Evolutionary conservation across 53 echinoderm and acorn worm species (phyloP), one percentile per base, ranked within the genome.

Genomic region (Temnopleurus reevesii): DNA sequence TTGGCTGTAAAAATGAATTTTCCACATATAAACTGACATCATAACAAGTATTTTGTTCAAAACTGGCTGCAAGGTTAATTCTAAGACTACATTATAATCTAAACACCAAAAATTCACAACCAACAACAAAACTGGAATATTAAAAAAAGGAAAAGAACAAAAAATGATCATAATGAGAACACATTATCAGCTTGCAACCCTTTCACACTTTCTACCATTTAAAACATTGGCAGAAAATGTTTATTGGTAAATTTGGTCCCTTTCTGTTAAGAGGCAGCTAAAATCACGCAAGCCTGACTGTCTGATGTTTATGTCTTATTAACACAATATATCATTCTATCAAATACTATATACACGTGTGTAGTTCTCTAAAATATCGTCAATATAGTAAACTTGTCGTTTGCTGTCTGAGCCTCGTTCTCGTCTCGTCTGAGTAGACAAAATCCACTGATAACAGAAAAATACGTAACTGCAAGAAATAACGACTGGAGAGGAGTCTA

Each of bases 171-270:
- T 83, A 31, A 59, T 86, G 44, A 60, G 86, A 61, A 45, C 35
- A 83, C 38, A 55, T 86, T 13, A 66, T 87, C 51, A 71, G 88
- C 88, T 87, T 87, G 71, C 71, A 45, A 60, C 55, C 88, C 53
- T 53, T 53, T 30, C 65, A 87, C 71, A 87, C 71, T 12, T 71
- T 65, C 88, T 87, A 87, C 88, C 88, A 53, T 71, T 87, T 51
- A 36, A 49, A 87, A 87, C 71, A 87, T 71, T 87, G 88, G 88
- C 88, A 87, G 88, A 87, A 87, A 86, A 87, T 47, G 88, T 87
- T 87, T 87, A 87, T 87, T 87, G 71, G 71, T 87, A 49, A 66
- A 55, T 87, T 87, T 87, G 88, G 88, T 87, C 88, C 88, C 88
- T 66, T 85, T 71, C 45, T 86, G 83, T 86, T n/a, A n/a, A 71